Evolutionary conservation across 2,888 invertebrate genomes (phyloP), one percentile per base, ranked within the genome.

Genomic region (Nomada lathburiana): DNA sequence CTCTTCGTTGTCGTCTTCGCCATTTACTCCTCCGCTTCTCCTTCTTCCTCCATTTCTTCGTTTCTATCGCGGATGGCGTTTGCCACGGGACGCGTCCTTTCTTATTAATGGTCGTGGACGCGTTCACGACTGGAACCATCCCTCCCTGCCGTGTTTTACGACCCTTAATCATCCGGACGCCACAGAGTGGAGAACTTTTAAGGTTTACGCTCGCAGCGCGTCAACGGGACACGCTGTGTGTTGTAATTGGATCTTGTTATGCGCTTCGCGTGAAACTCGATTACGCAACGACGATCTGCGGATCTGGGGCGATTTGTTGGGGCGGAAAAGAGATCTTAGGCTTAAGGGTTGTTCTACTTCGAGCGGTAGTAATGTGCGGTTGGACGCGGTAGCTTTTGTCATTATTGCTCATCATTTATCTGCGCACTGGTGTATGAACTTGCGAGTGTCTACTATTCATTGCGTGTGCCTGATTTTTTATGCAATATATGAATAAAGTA

Each of bases 191-290:
- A 42, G 26, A 78, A 78, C n/a, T 57, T 75, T 62, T 68, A 53
- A 68, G 23, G 47, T 68, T 16, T 16, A 18, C 44, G 60, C 47
- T 26, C 18, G 23, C 23, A n/a, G 75, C 47, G 76, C 75, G 70
- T 63, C 76, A 52, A 44, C 59, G 60, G 11, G 52, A 52, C 53
- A 16, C 55, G 70, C 4, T 13, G 13, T 36, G 50, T 18, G 55
- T 68, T 20, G 55, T 68, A 76, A 78, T 78, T 78, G 29, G 55
- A 63, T 47, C 55, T 75, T 55, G 55, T 69, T 76, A 63, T 42
- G 26, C 50, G 67, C 47, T 47, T 57, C 47, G 23, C 23, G 63
- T 23, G 26, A 64, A 63, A 10, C 1, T 63, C 55, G 13, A 7
- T 23, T 47, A 29, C 59, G 23, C 44, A 47, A 20, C 62, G 20